Percentiles rank a stretch among this genome's conserved stretches.
These are phyloP conservation scores for Lithophane leautieri DNA, from an alignment of 2,888 invertebrate species.

Conservation along the genomic window DNA sequence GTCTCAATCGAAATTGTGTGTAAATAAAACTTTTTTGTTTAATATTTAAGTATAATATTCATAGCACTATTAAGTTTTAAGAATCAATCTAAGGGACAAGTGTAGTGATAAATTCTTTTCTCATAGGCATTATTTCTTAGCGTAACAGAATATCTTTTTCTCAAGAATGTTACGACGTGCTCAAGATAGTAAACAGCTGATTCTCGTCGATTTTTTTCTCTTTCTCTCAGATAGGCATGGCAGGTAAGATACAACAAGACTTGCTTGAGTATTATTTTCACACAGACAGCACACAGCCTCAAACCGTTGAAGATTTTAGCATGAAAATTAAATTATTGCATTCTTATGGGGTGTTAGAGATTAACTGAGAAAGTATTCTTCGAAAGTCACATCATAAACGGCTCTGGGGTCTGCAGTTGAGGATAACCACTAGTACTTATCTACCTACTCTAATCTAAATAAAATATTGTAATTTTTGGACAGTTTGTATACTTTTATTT, in stretches of 20 bases:
- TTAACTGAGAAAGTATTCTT: background rate
- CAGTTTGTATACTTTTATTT: background rate
- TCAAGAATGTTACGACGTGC: constrained; percentile 45
- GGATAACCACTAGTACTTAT: background rate
- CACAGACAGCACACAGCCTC: background rate
- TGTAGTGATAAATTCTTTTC: constrained; percentile 2
- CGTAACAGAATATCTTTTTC: constrained; percentile 38
- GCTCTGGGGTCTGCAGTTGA: background rate
- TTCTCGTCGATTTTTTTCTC: constrained; percentile 20
- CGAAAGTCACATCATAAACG: background rate
- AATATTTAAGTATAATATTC: background rate
- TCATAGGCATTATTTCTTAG: constrained; percentile 20
- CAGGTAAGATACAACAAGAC: constrained; percentile 35
- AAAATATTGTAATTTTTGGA: background rate
- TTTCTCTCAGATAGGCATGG: constrained; percentile 16
- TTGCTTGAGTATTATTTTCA: constrained; percentile 6
- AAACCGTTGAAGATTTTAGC: too few relatives aligned
- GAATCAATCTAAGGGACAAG: background rate
- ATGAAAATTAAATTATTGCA: too few relatives aligned
- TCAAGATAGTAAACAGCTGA: constrained; percentile 47
- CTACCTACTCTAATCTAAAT: background rate
- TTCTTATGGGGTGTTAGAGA: background rate
- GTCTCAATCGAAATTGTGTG: too few relatives aligned
- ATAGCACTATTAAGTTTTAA: background rate
- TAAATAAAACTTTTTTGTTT: background rate